Evolutionary conservation across 2,888 invertebrate genomes (phyloP).

Genomic region (Tetragnatha montana): DNA sequence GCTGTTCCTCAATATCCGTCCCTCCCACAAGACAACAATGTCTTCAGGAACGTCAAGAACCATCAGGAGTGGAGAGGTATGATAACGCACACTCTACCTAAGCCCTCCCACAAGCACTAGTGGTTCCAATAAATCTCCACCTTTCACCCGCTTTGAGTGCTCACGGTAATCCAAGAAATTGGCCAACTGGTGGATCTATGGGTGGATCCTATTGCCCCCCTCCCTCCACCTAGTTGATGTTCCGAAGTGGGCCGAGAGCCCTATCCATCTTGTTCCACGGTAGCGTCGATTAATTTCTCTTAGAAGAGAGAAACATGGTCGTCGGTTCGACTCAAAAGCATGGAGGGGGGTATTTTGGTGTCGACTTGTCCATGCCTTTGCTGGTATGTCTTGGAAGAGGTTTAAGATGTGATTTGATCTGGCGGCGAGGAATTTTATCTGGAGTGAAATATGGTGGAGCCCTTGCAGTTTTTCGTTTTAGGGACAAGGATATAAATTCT

Average conservation of each 20-base stretch:
- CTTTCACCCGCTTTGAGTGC: slow-evolving; percentile 3
- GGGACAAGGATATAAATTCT: too few species aligned
- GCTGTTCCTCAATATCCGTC: slow-evolving; percentile 1
- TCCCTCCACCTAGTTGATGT: neutral
- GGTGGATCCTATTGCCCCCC: neutral
- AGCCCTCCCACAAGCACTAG: neutral
- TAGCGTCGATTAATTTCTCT: neutral
- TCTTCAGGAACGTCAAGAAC: neutral
- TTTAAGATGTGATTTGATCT: too few species aligned
- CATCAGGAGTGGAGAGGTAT: neutral
- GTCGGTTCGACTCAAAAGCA: neutral
- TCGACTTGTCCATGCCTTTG: too few species aligned
- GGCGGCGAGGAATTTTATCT: too few species aligned
- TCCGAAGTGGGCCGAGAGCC: neutral
- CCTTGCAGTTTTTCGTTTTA: too few species aligned
- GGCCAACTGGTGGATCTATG: neutral
- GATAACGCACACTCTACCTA: slow-evolving; percentile 2
- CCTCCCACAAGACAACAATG: slow-evolving; percentile 4
- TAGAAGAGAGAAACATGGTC: neutral
- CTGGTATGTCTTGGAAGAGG: too few species aligned
- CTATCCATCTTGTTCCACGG: neutral
- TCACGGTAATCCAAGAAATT: slow-evolving; percentile 27
- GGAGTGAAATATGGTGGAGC: too few species aligned
- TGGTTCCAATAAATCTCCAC: slow-evolving; percentile 22
- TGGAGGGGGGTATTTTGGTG: too few species aligned